Base-by-base conservation (phyloP, 1,140 invertebrate genomes). In the Amphibalanus amphitrite region DNA sequence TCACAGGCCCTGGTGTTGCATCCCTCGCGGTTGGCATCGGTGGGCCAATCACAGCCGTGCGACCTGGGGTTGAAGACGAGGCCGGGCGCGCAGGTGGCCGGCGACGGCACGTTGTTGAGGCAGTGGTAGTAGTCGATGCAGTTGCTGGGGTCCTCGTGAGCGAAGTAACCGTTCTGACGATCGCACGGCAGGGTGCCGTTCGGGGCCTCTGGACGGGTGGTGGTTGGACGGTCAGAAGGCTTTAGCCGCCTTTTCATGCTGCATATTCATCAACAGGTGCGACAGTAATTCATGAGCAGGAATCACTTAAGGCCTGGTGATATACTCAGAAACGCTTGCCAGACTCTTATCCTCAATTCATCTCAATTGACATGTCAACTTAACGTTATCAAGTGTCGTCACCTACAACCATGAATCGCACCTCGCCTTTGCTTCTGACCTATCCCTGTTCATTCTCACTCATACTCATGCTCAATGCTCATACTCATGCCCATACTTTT, bases 51-150 rank as follows among this genome's bases (percentile, higher is more conserved):
- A 70, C 76, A 77, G 70, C 65, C 73, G 26, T 74, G 74, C 8
- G 70, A 69, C n/a, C 64, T 64, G 28, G 67, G 67, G 70, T 76
- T 73, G 72, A 74, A 77, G 71, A 75, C 72, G 23, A 77, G 76
- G 17, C 75, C 75, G 0, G 75, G 4, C 25, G 74, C 70, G 68
- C 76, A 77, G n/a, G 67, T 65, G 20, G 30, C 67, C 23, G 70
- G 67, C 15, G 30, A 26, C 8, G 40, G 15, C 15, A 78, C 77
- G 69, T 80, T 78, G 47, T 59, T 20, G 29, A 73, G 73, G 64
- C 79, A 80, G 25, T 74, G 76, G 73, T 77, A 78, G 72, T 77
- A 80, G 59, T 75, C 69, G 70, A 74, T 74, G 69, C 79, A 80
- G 0, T 76, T 71, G 30, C 73, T 71, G 13, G 72, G 69, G 72